Evolutionary conservation across 2,113 vertebrate genomes (phyloP), one percentile per base, ranked within the genome.

Genomic region (Sceloporus undulatus): DNA sequence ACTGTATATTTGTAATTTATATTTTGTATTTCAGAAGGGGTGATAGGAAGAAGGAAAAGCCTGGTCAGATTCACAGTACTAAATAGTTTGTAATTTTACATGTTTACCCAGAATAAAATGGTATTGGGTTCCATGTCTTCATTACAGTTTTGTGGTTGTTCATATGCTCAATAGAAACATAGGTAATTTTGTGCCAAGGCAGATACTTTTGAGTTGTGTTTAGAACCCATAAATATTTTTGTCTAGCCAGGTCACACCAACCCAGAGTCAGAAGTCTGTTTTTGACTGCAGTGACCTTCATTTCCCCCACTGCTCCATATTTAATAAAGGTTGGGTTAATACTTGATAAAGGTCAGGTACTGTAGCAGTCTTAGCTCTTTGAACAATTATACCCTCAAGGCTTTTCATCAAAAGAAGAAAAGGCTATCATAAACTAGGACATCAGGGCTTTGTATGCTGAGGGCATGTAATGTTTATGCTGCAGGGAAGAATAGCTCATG

Each of bases 401-500:
- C 11, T 40, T 21, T 56, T 90, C 29, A 77, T 88, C 2, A 83
- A 87, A 91, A 85, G 74, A 38, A 84, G 77, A 38, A 85, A 87
- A 79, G 54, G 7, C 19, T 25, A 10, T 38, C 40, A 38, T 40
- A 48, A 76, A 34, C 56, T 11, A 78, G 16, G n/a, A 65, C 68
- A 38, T 27, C 10, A 82, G 48, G 29, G 29, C 54, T 0, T 29
- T 70, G 66, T 87, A 42, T 82, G 78, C 56, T 38, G 5, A 5
- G 9, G 59, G 10, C 38, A 11, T 91, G 87, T 87, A 2, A 27
- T 65, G 66, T 16, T 91, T 91, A 73, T 48, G 27, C n/a, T 84
- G n/a, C 16, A 79, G 82, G 66, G 52, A 92, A 77, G 78, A 86
- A 80, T 68, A 2, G 11, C 71, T 85, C 85, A 66, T 89, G 14